Conservation (phyloP, 2,797 vertebrate genomes). For the Loriculus beryllinus region DNA sequence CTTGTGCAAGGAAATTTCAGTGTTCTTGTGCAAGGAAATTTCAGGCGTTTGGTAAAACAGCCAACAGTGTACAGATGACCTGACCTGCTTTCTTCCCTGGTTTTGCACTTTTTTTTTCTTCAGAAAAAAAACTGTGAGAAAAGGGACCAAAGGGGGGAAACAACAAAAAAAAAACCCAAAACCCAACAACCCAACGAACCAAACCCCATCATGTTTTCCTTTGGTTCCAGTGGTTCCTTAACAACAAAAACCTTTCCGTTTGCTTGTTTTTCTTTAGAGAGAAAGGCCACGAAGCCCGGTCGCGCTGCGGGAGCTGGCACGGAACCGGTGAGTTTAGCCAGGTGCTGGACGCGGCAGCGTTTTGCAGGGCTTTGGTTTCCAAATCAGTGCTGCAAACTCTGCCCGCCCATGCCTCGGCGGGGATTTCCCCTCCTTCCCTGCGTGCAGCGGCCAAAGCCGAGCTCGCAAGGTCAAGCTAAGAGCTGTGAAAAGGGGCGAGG, state of each 20-base stretch:
- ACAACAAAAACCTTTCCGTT: not conserved
- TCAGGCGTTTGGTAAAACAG: not conserved
- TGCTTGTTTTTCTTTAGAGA: not conserved
- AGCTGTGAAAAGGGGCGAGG: not conserved
- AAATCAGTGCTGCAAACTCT: not conserved
- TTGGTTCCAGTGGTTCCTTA: not conserved
- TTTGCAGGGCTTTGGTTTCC: not conserved
- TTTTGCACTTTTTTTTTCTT: not conserved
- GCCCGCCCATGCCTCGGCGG: not conserved
- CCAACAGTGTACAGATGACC: not conserved
- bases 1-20: not conserved
- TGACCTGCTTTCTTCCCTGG: not conserved
- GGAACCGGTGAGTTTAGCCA: not conserved
- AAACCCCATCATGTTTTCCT: not conserved
- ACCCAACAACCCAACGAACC: not conserved
- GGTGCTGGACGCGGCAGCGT: not conserved
- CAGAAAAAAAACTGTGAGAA: not conserved
- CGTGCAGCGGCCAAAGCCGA: not conserved
- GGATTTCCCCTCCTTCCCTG: conserved; percentile 5
- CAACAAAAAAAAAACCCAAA: too few relatives aligned
- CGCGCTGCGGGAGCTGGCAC: not conserved
- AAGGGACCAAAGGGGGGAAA: not conserved
- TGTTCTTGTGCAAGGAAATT: not conserved
- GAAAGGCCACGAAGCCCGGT: not conserved
- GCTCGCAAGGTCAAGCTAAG: not conserved